These are phyloP conservation scores for Globodera rostochiensis DNA, from an alignment of 1,140 invertebrate species.

Conservation along the genomic window DNA sequence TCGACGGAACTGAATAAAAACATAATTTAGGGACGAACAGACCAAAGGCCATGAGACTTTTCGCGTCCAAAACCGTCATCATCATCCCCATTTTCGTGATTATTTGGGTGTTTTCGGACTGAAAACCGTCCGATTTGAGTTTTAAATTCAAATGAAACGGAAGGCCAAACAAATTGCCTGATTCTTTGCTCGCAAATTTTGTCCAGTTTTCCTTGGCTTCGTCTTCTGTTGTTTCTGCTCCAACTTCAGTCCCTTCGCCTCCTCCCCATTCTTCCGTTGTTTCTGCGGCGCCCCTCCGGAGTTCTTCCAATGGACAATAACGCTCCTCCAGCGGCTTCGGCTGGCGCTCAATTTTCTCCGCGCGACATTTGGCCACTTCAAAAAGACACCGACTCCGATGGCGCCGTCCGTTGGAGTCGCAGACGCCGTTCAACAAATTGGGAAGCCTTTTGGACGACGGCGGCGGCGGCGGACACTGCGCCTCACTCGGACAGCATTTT, in stretches of 20 bases:
- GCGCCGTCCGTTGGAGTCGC: conserved; percentile 40
- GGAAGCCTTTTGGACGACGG: conserved; percentile 5
- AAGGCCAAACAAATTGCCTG: too few species aligned
- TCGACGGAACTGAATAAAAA: background rate
- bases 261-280: conserved; percentile 1
- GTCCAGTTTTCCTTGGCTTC: conserved; percentile 1
- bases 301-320: conserved; percentile 6
- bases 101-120: background rate
- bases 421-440: conserved; percentile 27
- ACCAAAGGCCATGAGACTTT: background rate
- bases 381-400: conserved; percentile 53
- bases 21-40: background rate
- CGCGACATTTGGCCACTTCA: conserved; percentile 51
- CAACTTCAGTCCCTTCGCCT: conserved; percentile 6
- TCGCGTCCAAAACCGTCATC: background rate
- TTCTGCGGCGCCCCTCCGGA: background rate
- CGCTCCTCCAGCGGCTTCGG: conserved; percentile 20
- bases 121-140: background rate
- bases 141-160: too few species aligned
- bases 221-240: background rate
- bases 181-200: background rate
- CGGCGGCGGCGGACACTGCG: conserved; percentile 40
- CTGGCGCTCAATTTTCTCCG: conserved; percentile 45
- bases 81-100: background rate
- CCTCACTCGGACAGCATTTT: conserved; percentile 48